Base-by-base conservation (phyloP, 2,888 invertebrate genomes). In the Scaptomyza parva region DNA sequence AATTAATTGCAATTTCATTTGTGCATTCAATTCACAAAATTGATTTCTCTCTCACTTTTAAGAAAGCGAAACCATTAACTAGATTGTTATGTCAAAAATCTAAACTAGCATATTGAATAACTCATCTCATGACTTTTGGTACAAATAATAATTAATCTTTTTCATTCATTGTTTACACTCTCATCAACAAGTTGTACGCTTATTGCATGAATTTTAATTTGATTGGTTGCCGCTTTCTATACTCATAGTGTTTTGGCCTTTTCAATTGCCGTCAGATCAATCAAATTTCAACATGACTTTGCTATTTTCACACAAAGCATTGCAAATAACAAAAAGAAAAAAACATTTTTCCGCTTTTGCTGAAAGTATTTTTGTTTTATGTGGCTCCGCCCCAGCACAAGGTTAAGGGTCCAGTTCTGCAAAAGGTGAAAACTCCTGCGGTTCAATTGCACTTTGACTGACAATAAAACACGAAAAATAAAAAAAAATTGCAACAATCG, bases 331-430 rank as follows among this genome's bases (percentile, higher is more conserved):
- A 45, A 62, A 64, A 74, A 51, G 48, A 45, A 62, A 64, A 61
- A 69, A 79, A 62, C 20, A 58, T 80, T 65, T 80, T 87, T 50
- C 59, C 69, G 52, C 58, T 43, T 53, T 53, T 62, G 43, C 43
- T 22, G 48, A 48, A 52, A 65, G 41, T 35, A 39, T 40, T 72
- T 61, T 17, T n/a, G 40, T 35, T 30, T n/a, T 48, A 2, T 24
- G 1, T 22, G 26, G 33, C 35, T 35, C 40, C 61, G 44, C 55
- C 52, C 33, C 30, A 44, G 2, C 8, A 30, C 54, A 65, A 64
- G 71, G 76, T 76, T 69, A 73, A 59, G 52, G 86, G 72, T 88
- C 70, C 82, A 79, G 84, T 84, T 88, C 84, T 84, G 86, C 73
- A 44, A 66, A 18, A 18, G 44, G 65, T 45, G 35, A 70, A 65